These are phyloP conservation scores for Procapra przewalskii DNA, from an alignment of 2,113 vertebrate genomes.

Conservation along the genomic window DNA sequence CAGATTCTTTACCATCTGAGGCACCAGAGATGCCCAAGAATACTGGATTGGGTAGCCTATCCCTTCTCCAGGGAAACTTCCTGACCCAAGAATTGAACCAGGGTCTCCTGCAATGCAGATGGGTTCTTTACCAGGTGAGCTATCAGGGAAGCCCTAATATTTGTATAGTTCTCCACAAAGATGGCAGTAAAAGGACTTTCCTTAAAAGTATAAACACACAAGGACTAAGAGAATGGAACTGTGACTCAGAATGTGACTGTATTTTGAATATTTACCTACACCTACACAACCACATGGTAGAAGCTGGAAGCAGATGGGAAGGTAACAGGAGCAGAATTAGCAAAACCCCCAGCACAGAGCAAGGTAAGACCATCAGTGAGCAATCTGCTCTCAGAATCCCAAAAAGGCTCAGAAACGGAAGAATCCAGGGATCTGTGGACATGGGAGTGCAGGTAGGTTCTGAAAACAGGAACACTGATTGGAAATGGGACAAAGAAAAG, in stretches of 20 bases:
- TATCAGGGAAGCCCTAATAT: background rate
- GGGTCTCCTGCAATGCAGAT: background rate
- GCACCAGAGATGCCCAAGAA: background rate
- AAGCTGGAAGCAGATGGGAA: background rate
- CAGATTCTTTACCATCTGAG: background rate
- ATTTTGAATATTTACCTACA: background rate
- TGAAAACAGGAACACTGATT: background rate
- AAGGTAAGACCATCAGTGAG: background rate
- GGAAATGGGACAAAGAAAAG: background rate
- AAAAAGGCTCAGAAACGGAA: background rate
- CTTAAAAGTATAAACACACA: background rate
- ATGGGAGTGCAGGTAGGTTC: background rate
- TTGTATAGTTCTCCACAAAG: background rate
- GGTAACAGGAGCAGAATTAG: background rate
- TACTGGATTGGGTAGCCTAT: background rate
- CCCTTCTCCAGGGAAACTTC: background rate
- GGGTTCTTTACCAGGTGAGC: background rate
- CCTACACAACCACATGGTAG: background rate
- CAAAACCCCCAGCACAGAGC: background rate
- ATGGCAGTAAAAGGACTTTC: background rate
- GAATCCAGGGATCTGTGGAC: background rate
- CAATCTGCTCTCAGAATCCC: background rate
- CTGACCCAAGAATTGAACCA: background rate
- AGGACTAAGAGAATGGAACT: background rate
- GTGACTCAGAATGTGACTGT: background rate